phyloP scores from a whole-genome alignment of 2,113 vertebrate genomes.

The Clinocottus analis region DNA sequence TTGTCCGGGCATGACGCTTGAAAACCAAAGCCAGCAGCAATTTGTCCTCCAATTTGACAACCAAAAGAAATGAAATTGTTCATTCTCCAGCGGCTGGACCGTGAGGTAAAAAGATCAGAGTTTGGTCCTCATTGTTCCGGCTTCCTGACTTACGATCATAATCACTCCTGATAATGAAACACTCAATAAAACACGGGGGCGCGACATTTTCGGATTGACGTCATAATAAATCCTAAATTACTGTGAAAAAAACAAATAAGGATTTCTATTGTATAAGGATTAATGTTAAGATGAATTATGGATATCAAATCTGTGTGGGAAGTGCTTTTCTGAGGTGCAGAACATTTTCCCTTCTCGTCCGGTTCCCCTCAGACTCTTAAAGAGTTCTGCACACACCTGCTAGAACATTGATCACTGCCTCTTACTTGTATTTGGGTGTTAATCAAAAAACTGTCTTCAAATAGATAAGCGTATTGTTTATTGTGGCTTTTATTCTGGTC shows the following conservation, averaged over 20 bases:
- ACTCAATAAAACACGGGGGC: slow-evolving; percentile 6
- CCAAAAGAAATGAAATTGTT: neutral
- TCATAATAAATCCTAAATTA: slow-evolving; percentile 2
- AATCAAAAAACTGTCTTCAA: neutral
- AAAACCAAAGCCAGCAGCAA: slow-evolving; percentile 2
- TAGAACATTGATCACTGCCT: neutral
- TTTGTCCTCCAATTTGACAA: slow-evolving; percentile 1
- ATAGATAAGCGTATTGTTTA: neutral
- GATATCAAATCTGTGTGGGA: slow-evolving; percentile 10
- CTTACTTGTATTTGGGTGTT: neutral
- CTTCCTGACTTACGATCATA: neutral
- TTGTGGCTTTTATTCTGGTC: neutral
- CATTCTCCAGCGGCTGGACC: neutral
- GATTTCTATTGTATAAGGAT: neutral
- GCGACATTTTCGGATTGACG: slow-evolving; percentile 1
- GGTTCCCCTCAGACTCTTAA: neutral
- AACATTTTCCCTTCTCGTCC: neutral
- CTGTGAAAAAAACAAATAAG: slow-evolving; percentile 4
- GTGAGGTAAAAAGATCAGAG: neutral
- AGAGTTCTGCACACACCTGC: neutral
- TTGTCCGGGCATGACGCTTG: neutral
- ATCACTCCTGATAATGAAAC: slow-evolving; percentile 1
- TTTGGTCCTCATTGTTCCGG: neutral
- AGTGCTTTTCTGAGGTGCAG: neutral
- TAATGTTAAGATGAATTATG: slow-evolving; percentile 11